These are phyloP conservation scores for Caenorhabditis remanei DNA, from an alignment of 1,140 invertebrate genomes.

Conservation along the genomic window DNA sequence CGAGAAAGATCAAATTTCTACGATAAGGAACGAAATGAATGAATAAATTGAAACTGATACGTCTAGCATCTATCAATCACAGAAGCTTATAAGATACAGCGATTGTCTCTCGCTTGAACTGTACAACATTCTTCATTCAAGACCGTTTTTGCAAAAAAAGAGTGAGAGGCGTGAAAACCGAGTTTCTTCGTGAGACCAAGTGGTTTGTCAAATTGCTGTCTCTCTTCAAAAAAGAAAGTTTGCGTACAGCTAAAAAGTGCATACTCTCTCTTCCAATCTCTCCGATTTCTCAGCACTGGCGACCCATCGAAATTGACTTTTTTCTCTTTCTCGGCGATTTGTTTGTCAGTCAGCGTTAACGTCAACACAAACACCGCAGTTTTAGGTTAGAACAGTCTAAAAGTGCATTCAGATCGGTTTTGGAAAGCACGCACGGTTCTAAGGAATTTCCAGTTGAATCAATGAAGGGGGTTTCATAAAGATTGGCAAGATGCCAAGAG, in stretches of 20 bases:
- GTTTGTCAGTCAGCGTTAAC: not conserved
- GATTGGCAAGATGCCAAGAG: too few species aligned
- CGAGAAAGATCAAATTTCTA: too few species aligned
- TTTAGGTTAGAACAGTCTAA: not conserved
- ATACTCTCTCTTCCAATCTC: slow-evolving; percentile 1
- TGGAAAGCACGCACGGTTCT: not conserved
- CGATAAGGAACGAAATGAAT: too few species aligned
- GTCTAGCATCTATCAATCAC: not conserved
- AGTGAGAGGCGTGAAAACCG: slow-evolving; percentile 30
- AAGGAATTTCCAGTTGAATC: too few species aligned
- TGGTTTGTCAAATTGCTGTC: slow-evolving; percentile 24
- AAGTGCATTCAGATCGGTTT: slow-evolving; percentile 37
- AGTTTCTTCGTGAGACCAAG: slow-evolving; percentile 31
- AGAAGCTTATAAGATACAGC: too few species aligned
- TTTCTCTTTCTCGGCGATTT: slow-evolving; percentile 3
- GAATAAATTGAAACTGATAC: not conserved
- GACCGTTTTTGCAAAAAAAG: not conserved
- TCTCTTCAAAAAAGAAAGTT: slow-evolving; percentile 16
- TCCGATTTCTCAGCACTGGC: slow-evolving; percentile 37
- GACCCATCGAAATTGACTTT: not conserved
- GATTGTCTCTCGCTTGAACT: not conserved
- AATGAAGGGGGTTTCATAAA: too few species aligned
- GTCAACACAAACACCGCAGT: not conserved
- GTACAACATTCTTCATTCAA: not conserved
- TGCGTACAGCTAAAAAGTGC: slow-evolving; percentile 39